A percentile compares a stretch with the other conserved stretches of the same genome.
phyloP scores from a whole-genome alignment of 2,888 invertebrate genomes.

The Apamea sordens region DNA sequence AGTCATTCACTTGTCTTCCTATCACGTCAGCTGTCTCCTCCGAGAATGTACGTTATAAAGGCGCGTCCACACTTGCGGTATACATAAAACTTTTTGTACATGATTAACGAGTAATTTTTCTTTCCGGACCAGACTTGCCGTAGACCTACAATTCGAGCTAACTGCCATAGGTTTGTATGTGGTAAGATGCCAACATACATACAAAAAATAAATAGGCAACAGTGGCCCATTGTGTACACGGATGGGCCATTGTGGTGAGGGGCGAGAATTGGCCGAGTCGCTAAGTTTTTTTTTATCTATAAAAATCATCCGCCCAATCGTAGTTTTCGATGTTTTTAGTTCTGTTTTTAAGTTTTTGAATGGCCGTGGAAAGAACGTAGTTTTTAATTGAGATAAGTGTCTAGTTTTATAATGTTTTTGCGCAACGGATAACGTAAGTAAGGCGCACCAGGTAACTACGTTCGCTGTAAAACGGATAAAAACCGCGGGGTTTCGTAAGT shows the following conservation, averaged over 20 bases:
- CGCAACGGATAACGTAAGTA: slow-evolving; percentile 80
- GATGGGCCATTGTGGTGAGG: slow-evolving; percentile 57
- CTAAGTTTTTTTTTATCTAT: slow-evolving; percentile 14
- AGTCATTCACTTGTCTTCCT: slow-evolving; percentile 3
- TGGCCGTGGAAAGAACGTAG: slow-evolving; percentile 40
- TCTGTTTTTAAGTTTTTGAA: slow-evolving; percentile 40
- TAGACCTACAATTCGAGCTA: slow-evolving; percentile 79
- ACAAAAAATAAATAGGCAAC: slow-evolving; percentile 60
- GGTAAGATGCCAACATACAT: slow-evolving; percentile 90
- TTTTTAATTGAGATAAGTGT: slow-evolving; percentile 60
- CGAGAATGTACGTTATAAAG: slow-evolving; percentile 51
- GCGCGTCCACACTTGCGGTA: slow-evolving; percentile 61
- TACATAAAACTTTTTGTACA: slow-evolving; percentile 61
- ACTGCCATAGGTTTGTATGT: slow-evolving; percentile 88
- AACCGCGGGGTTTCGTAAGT: slow-evolving; percentile 69
- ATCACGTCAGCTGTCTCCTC: slow-evolving; percentile 44
- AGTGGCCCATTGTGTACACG: slow-evolving; percentile 46
- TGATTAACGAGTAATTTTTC: slow-evolving; percentile 86
- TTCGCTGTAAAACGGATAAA: slow-evolving; percentile 56
- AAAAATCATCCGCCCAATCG: slow-evolving; percentile 32
- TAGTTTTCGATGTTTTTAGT: slow-evolving; percentile 58
- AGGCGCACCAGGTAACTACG: slow-evolving; percentile 82
- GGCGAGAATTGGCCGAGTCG: slow-evolving; percentile 48
- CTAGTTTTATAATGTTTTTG: slow-evolving; percentile 51
- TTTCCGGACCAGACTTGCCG: slow-evolving; percentile 87